Percentiles rank a stretch among this genome's conserved stretches.
phyloP scores from a whole-genome alignment of 2,888 invertebrate genomes.

The Melinaea menophilus region DNA sequence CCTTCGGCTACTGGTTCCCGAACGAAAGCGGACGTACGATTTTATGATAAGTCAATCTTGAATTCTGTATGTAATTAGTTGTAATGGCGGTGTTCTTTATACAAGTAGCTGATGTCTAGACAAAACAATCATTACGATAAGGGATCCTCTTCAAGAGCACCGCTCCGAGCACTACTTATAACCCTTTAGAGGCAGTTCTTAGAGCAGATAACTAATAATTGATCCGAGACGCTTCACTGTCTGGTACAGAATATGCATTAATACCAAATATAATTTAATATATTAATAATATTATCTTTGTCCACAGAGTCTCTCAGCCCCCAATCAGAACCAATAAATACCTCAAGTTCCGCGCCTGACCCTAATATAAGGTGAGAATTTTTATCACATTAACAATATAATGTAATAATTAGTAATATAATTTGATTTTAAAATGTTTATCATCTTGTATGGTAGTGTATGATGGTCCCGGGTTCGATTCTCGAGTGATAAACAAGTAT shows the following conservation, averaged over 20 bases:
- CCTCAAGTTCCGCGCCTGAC: slow-evolving; percentile 61
- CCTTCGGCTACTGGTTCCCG: slow-evolving; percentile 63
- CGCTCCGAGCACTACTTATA: slow-evolving; percentile 56
- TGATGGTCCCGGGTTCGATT: no score
- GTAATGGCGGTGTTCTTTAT: slow-evolving; percentile 17
- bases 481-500: no score
- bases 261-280: background rate
- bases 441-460: no score
- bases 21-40: slow-evolving; percentile 39
- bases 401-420: no score
- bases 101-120: slow-evolving; percentile 49
- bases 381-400: background rate
- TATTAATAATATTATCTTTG: slow-evolving; percentile 38
- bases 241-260: background rate
- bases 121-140: slow-evolving; percentile 63
- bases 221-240: slow-evolving; percentile 32
- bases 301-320: slow-evolving; percentile 70
- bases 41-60: slow-evolving; percentile 69
- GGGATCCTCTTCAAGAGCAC: slow-evolving; percentile 36
- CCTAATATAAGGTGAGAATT: slow-evolving; percentile 65
- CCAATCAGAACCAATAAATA: slow-evolving; percentile 68
- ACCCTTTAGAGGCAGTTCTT: slow-evolving; percentile 59
- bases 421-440: slow-evolving; percentile 2
- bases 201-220: slow-evolving; percentile 56
- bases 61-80: slow-evolving; percentile 35